A percentile compares a stretch with the other conserved stretches of the same genome.
Conservation (phyloP, 2,113 vertebrate genomes). For the Gulo gulo region DNA sequence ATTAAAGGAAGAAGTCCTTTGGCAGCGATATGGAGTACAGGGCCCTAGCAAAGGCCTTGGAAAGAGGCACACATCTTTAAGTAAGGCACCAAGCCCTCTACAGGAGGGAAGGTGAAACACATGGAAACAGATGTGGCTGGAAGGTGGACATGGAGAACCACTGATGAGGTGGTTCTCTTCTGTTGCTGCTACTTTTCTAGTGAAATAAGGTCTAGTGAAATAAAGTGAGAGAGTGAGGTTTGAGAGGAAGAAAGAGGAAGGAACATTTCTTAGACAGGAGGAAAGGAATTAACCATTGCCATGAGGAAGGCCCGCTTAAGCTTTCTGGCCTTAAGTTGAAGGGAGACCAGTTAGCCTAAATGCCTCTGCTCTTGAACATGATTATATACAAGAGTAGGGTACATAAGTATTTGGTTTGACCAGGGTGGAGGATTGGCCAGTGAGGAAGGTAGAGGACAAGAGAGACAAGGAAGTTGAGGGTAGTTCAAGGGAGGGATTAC, state of each 20-base stretch:
- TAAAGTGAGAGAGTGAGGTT: background rate
- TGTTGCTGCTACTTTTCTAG: background rate
- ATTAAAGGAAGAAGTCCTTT: background rate
- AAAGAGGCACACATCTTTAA: background rate
- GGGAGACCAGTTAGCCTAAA: background rate
- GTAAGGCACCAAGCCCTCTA: background rate
- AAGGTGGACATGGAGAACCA: background rate
- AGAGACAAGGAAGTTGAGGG: background rate
- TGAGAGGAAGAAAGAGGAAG: background rate
- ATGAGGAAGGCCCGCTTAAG: background rate
- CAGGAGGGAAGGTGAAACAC: background rate
- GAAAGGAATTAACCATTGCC: background rate
- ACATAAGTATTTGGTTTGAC: background rate
- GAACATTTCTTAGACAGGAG: background rate
- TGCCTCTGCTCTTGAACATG: background rate
- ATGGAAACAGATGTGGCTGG: no score
- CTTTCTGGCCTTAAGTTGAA: background rate
- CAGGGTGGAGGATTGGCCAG: background rate
- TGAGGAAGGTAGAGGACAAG: background rate
- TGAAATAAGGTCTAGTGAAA: background rate
- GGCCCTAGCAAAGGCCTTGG: background rate
- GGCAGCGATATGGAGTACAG: background rate
- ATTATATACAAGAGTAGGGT: background rate
- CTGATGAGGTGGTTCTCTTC: background rate
- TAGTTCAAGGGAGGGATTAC: background rate